Evolutionary conservation across 1,140 invertebrate genomes (phyloP).

Genomic region (Macrotrachela quadricornifera): DNA sequence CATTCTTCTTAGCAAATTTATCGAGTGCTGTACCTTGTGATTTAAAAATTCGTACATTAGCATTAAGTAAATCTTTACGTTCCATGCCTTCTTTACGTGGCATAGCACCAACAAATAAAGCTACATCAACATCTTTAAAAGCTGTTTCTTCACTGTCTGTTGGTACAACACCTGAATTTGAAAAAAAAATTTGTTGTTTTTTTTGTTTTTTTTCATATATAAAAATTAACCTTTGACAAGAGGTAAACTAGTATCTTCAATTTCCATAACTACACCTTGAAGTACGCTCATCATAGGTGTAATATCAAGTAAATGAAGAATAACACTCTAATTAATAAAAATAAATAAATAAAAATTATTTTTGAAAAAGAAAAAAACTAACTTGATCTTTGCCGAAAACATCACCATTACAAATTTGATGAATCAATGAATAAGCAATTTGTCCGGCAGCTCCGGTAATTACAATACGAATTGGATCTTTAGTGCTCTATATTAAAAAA

Average conservation of each 20-base stretch:
- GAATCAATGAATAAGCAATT: conserved; percentile 87
- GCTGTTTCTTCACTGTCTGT: conserved; percentile 65
- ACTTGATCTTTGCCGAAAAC: conserved; percentile 74
- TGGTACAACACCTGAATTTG: conserved; percentile 40
- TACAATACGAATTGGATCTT: conserved; percentile 48
- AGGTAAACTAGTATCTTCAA: conserved; percentile 83
- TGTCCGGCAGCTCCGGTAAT: conserved; percentile 87
- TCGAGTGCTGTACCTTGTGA: conserved; percentile 72
- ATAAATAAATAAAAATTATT: neutral
- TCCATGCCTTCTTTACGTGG: conserved; percentile 96
- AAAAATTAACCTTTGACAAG: conserved; percentile 32
- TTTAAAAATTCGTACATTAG: conserved; percentile 97
- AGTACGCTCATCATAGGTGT: conserved; percentile 76
- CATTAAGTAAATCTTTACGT: conserved; percentile 75
- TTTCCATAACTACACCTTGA: conserved; percentile 87
- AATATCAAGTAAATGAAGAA: conserved; percentile 80
- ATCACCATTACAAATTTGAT: conserved; percentile 80
- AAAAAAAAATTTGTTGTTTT: too few relatives aligned
- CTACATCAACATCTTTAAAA: conserved; percentile 85
- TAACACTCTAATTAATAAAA: conserved; percentile 39
- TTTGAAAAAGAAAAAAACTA: neutral
- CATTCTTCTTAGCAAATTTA: conserved; percentile 71
- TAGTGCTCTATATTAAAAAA: too few relatives aligned
- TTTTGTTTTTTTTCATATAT: too few relatives aligned
- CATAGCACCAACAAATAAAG: conserved; percentile 96